phyloP scores from a whole-genome alignment of 2,113 vertebrate species.

The Marmota flaviventris region DNA sequence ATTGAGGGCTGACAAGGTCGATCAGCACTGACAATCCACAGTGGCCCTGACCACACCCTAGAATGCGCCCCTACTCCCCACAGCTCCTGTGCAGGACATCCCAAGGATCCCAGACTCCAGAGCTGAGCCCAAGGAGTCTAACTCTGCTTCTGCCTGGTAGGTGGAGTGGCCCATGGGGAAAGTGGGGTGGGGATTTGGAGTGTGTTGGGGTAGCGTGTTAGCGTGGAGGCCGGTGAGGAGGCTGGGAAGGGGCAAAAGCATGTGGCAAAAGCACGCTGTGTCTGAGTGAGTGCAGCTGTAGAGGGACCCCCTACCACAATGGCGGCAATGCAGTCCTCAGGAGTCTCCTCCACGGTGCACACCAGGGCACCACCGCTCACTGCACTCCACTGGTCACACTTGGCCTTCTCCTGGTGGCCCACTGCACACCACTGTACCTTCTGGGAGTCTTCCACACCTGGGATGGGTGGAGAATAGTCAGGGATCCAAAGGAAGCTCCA shows the following conservation, averaged over 20 bases:
- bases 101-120: background rate
- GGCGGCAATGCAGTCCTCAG: constrained; percentile 90
- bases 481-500: background rate
- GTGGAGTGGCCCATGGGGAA: fast-evolving
- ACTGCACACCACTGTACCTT: constrained; percentile 91
- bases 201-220: background rate
- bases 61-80: background rate
- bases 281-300: background rate
- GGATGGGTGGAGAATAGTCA: background rate
- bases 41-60: background rate
- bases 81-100: background rate
- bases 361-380: constrained; percentile 82
- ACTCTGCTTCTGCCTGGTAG: background rate
- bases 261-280: background rate
- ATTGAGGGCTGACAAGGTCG: background rate
- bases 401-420: constrained; percentile 88
- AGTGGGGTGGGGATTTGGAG: background rate
- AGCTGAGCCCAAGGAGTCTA: background rate
- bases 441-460: background rate
- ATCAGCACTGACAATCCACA: background rate
- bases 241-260: background rate
- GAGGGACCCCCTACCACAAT: constrained; percentile 89
- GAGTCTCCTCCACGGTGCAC: constrained; percentile 83
- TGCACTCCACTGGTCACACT: constrained; percentile 92
- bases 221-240: background rate